Conservation (phyloP, 2,797 vertebrate species). For the Sitta carolinensis region DNA sequence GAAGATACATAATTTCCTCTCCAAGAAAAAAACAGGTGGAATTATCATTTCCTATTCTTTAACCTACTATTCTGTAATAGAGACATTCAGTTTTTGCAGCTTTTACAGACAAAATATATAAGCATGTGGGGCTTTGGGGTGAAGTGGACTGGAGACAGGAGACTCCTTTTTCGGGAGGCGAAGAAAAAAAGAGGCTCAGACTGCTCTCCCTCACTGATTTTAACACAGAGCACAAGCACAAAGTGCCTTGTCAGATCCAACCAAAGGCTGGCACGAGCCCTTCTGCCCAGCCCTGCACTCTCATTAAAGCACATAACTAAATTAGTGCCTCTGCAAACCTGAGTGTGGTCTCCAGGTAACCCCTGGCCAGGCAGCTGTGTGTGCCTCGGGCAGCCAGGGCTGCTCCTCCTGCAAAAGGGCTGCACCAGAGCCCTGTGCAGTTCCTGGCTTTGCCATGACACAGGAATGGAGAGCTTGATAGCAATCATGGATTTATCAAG, state of each 20-base stretch:
- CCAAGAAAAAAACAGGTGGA: background rate
- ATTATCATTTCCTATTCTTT: background rate
- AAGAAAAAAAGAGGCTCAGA: background rate
- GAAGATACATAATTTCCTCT: background rate
- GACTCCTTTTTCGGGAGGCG: background rate
- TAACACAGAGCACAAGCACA: background rate
- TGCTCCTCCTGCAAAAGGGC: background rate
- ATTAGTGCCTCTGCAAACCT: background rate
- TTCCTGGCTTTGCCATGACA: background rate
- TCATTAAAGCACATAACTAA: background rate
- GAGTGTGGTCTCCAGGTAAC: background rate
- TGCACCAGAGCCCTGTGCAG: background rate
- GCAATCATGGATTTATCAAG: background rate
- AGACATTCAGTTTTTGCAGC: background rate
- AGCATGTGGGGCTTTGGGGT: background rate
- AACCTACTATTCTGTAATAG: background rate
- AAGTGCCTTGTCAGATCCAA: background rate
- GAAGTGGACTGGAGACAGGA: background rate
- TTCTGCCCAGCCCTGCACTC: background rate
- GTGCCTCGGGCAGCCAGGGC: background rate
- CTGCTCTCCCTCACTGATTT: background rate
- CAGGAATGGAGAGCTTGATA: background rate
- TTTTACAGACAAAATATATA: background rate
- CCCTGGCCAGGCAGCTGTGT: background rate
- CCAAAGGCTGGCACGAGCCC: background rate